Evolutionary conservation across 2,888 invertebrate genomes (phyloP).

Genomic region (Pristionchus japonicus): DNA sequence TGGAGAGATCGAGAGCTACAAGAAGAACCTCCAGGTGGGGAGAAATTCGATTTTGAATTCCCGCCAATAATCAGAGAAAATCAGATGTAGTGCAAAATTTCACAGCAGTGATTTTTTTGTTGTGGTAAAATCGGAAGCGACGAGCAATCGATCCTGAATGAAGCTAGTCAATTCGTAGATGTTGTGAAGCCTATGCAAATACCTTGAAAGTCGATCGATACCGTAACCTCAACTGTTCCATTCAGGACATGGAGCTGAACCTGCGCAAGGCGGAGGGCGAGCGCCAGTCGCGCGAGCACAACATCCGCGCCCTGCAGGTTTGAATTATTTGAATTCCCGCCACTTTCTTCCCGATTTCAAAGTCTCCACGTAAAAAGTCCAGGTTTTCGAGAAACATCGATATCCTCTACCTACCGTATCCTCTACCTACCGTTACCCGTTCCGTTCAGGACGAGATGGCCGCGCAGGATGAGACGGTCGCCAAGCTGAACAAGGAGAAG

Average conservation of each 20-base stretch:
- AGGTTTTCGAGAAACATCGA: background rate
- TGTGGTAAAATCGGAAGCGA: no score
- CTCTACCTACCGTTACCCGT: constrained; percentile 35
- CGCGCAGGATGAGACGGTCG: constrained; percentile 72
- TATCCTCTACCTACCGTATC: no score
- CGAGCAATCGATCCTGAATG: no score
- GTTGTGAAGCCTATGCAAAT: no score
- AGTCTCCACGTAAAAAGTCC: background rate
- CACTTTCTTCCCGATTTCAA: background rate
- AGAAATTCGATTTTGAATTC: background rate
- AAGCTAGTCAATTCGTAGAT: no score
- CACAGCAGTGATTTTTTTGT: background rate
- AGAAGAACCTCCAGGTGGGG: constrained; percentile 67
- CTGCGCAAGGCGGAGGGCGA: constrained; percentile 74
- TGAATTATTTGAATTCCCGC: background rate
- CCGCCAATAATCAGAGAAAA: background rate
- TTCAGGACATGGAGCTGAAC: constrained; percentile 60
- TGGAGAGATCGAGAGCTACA: constrained; percentile 89
- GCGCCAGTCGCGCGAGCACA: constrained; percentile 75
- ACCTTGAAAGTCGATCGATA: background rate
- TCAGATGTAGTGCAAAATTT: background rate
- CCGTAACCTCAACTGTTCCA: background rate
- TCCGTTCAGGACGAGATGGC: constrained; percentile 83
- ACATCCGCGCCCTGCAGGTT: constrained; percentile 68
- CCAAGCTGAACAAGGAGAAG: constrained; percentile 75